Conservation (phyloP, 2,113 vertebrate genomes). For the Alexandromys fortis region DNA sequence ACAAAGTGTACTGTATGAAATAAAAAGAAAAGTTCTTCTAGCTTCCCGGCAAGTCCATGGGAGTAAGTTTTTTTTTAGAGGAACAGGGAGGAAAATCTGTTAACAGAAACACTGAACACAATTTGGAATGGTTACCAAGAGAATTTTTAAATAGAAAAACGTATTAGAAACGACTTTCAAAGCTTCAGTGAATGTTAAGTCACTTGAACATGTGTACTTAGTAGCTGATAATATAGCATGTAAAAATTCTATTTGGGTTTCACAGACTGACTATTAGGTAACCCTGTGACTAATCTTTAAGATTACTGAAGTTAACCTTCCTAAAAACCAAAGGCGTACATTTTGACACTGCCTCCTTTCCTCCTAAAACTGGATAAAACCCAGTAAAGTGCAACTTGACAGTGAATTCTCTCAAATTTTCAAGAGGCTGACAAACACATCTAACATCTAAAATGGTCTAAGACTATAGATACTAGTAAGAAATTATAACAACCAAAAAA, state of each 20-base stretch:
- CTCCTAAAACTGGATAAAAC: constrained; percentile 79
- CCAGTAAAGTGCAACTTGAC: constrained; percentile 83
- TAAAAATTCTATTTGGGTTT: constrained; percentile 69
- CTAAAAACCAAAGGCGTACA: constrained; percentile 68
- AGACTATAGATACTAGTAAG: constrained; percentile 63
- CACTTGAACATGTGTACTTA: constrained; percentile 59
- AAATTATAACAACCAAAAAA: constrained; percentile 69
- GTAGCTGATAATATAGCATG: constrained; percentile 35
- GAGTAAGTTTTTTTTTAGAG: constrained; percentile 43
- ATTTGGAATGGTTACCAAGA: constrained; percentile 61
- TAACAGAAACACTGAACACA: constrained; percentile 59
- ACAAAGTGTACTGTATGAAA: constrained; percentile 57
- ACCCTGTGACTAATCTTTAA: constrained; percentile 60
- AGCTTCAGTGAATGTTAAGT: constrained; percentile 34
- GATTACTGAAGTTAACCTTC: constrained; percentile 66
- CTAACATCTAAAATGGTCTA: constrained; percentile 69
- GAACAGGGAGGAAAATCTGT: constrained; percentile 53
- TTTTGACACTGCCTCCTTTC: constrained; percentile 72
- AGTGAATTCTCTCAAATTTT: constrained; percentile 76
- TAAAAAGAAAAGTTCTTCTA: constrained; percentile 43
- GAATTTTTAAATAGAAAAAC: constrained; percentile 64
- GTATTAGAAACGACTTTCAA: constrained; percentile 50
- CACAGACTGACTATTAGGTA: constrained; percentile 63
- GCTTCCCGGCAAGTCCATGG: constrained; percentile 49
- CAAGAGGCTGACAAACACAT: constrained; percentile 76